phyloP scores from a whole-genome alignment of 2,113 vertebrate genomes.

The Bombycilla garrulus region DNA sequence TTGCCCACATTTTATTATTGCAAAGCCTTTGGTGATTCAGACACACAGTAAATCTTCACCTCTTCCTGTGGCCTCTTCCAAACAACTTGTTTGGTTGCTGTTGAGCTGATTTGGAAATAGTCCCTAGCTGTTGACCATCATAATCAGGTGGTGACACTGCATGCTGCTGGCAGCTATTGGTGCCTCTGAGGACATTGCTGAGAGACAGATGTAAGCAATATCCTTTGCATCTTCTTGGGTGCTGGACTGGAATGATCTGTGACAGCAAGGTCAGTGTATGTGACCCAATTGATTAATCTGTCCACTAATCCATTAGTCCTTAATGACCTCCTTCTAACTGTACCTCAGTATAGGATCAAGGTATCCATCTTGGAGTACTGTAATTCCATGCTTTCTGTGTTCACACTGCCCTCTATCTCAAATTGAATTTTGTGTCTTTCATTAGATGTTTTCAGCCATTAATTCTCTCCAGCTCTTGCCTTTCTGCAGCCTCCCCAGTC shows the following conservation, averaged over 20 bases:
- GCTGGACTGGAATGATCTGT: not conserved
- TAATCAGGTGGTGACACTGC: not conserved
- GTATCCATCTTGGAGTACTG: not conserved
- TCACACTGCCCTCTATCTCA: not conserved
- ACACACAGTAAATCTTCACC: not conserved
- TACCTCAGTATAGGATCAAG: not conserved
- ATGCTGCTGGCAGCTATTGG: not conserved
- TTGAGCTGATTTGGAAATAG: not conserved
- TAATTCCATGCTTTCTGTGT: not conserved
- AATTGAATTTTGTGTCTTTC: not conserved
- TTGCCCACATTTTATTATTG: not conserved
- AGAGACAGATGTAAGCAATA: not conserved
- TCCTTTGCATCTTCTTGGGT: not conserved
- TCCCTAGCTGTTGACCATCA: not conserved
- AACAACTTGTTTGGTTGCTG: not conserved
- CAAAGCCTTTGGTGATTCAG: not conserved
- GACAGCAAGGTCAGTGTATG: not conserved
- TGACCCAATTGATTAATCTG: not conserved
- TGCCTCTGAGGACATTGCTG: not conserved
- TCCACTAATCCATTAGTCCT: not conserved
- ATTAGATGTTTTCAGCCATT: rapidly evolving
- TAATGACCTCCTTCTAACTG: not conserved
- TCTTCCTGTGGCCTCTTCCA: rapidly evolving
- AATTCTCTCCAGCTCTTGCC: not conserved
- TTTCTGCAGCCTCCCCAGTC: rapidly evolving